Evolutionary conservation across 2,113 vertebrate genomes (phyloP).

Genomic region (Xiphophorus hellerii): DNA sequence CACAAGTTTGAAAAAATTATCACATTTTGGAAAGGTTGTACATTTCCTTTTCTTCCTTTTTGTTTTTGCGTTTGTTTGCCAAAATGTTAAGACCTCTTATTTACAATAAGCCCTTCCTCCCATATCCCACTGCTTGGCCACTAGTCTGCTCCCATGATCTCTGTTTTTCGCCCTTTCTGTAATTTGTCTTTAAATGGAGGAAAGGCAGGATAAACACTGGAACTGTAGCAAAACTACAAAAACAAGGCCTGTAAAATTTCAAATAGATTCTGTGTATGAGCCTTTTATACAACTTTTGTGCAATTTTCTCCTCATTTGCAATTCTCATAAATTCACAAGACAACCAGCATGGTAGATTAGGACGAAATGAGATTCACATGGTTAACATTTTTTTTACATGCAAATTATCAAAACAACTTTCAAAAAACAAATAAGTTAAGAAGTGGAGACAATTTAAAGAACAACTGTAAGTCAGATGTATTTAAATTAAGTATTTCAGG

Average conservation of each 20-base stretch:
- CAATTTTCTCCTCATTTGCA: conserved; percentile 22
- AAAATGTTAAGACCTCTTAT: conserved; percentile 67
- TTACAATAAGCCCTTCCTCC: conserved; percentile 62
- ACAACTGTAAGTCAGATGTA: background rate
- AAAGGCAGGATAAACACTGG: conserved; percentile 75
- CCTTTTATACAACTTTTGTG: conserved; percentile 50
- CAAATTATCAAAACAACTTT: no score
- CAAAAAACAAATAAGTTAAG: no score
- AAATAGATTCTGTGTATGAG: conserved; percentile 72
- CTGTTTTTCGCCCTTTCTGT: conserved; percentile 51
- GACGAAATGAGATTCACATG: no score
- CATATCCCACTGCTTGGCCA: conserved; percentile 49
- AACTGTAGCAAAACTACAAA: conserved; percentile 79
- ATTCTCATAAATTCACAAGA: background rate
- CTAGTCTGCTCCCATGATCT: conserved; percentile 43
- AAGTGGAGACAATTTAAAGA: background rate
- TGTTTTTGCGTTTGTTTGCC: conserved; percentile 45
- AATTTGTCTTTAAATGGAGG: conserved; percentile 84
- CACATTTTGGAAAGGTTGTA: conserved; percentile 7
- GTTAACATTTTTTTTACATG: no score
- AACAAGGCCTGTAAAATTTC: conserved; percentile 80
- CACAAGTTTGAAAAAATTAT: background rate
- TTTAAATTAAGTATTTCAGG: background rate
- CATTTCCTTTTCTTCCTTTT: background rate
- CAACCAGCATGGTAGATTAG: no score